Evolutionary conservation across 2,113 vertebrate species (phyloP).

Genomic region (Circaetus gallicus): DNA sequence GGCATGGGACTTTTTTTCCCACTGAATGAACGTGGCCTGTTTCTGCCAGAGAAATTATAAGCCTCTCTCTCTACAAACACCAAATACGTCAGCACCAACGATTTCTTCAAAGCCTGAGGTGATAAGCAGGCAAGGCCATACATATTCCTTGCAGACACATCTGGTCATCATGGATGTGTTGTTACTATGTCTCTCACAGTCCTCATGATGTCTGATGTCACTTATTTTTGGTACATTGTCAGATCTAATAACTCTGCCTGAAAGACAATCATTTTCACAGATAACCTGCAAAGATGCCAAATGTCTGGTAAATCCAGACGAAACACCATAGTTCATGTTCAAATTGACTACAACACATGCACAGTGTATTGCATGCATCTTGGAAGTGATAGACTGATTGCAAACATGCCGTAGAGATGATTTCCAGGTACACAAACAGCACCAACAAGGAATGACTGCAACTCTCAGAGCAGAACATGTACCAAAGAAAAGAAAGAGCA

Average conservation of each 20-base stretch:
- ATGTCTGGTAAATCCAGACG: neutral
- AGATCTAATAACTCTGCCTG: neutral
- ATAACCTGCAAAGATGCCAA: neutral
- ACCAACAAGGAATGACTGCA: neutral
- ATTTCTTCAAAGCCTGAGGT: neutral
- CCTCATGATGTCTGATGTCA: neutral
- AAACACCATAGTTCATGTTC: neutral
- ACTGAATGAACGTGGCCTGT: neutral
- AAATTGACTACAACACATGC: neutral
- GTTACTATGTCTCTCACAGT: neutral
- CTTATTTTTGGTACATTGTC: neutral
- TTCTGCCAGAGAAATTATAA: constrained; percentile 15
- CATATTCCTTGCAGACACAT: neutral
- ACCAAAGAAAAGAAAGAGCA: neutral
- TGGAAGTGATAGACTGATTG: neutral
- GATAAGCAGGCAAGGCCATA: neutral
- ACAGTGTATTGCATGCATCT: neutral
- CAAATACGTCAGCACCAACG: neutral
- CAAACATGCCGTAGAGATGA: rapidly evolving
- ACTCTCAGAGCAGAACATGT: neutral
- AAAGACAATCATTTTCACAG: neutral
- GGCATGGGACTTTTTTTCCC: neutral
- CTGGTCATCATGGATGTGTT: neutral
- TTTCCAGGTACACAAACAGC: neutral
- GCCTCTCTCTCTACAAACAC: neutral